Evolutionary conservation across 2,888 invertebrate species (phyloP), one percentile per base, ranked within the genome.

Genomic region (Trissonchulus sp.): DNA sequence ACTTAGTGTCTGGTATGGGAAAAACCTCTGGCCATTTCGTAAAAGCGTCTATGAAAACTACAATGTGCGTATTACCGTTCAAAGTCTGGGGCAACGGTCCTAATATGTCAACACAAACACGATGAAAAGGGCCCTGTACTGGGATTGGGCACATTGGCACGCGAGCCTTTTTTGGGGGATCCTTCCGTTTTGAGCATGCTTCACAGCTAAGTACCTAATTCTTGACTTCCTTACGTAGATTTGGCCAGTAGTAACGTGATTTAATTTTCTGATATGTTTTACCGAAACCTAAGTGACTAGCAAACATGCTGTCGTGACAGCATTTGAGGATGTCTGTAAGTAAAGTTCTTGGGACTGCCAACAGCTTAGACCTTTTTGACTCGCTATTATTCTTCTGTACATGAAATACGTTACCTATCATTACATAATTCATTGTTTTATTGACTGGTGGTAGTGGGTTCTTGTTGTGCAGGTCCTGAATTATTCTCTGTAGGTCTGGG

Each of bases 1-100:
- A 80, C 68, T 79, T 79, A 33, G 81, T 81, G 62, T 83, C 80
- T 0, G 81, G 80, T n/a, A 84, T 65, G 1, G 84, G 79, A 35
- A 83, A 62, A 68, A 79, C 78, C 78, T 80, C 35, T 69, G 76
- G 74, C 60, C 63, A 82, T 33, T 78, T 77, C 1, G 79, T 77
- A 1, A 80, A 77, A 36, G 78, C 75, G 72, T 78, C 77, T 18
- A 76, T 77, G 2, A 78, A 74, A 2, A 77, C 77, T 3, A 80
- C 34, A 38, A 81, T 77, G 36, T 80, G 80, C 63, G 78, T 75
- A 31, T 81, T 79, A 2, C 75, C 75, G 0, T 38, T 71, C 3
- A 30, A 8, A 0, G 78, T 77, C 0, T 8, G 23, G 15, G 79
- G 78, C 1, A 81, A 75, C 0, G 81, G 80, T 1, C 81, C 81